Conservation (phyloP, 2,797 vertebrate genomes). For the Gymnoscopelus braueri region DNA sequence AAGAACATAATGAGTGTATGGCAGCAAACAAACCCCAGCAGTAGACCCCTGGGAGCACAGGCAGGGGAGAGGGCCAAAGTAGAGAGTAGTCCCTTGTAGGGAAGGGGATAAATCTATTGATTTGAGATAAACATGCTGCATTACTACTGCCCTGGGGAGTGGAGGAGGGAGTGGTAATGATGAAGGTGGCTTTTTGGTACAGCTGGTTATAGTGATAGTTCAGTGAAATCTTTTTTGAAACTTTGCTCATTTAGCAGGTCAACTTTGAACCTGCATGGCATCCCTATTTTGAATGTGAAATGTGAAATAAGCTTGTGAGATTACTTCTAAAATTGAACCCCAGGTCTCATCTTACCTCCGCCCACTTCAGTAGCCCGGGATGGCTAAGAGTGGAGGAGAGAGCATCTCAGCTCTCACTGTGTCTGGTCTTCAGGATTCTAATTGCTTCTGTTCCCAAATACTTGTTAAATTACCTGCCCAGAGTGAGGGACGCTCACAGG, state of each 20-base stretch:
- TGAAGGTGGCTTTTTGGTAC: conserved; percentile 32
- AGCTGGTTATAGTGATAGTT: conserved; percentile 44
- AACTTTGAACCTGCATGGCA: no score
- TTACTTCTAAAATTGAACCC: no score
- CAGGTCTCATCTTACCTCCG: no score
- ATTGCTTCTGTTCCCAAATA: no score
- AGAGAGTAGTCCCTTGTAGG: conserved; percentile 49
- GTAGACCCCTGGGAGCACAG: conserved; percentile 63
- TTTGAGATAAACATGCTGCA: conserved; percentile 75
- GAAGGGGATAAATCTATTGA: conserved; percentile 81
- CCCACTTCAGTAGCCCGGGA: no score
- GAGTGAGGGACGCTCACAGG: no score
- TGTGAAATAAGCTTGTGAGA: no score
- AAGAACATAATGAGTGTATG: conserved; percentile 72
- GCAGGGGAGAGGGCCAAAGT: conserved; percentile 24
- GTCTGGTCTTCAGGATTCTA: no score
- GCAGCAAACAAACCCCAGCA: conserved; percentile 69
- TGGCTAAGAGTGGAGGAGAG: no score
- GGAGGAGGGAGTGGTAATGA: conserved; percentile 35
- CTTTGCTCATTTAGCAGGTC: not conserved
- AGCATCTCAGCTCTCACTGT: no score
- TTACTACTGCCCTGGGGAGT: conserved; percentile 65
- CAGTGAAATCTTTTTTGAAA: conserved; percentile 3
- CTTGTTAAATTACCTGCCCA: no score
- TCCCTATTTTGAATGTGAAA: no score